A percentile compares a stretch with the other conserved stretches of the same genome.
Evolutionary conservation across 2,888 invertebrate species (phyloP).

Genomic region (Drosophila algonquin): DNA sequence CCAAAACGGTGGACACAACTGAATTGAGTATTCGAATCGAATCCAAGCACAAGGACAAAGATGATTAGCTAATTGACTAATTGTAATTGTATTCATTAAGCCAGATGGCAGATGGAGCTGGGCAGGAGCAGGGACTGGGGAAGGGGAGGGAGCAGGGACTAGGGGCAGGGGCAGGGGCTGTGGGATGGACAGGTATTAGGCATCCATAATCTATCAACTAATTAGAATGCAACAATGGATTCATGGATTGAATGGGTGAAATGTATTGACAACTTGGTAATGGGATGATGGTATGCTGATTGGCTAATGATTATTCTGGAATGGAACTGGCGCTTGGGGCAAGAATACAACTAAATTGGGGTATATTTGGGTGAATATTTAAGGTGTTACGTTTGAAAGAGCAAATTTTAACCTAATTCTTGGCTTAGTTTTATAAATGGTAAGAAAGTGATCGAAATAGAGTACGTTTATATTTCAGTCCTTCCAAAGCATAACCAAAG

Average conservation of each 20-base stretch:
- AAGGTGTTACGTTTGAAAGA: background rate
- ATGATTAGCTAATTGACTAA: conserved; percentile 42
- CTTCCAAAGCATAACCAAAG: too few species aligned
- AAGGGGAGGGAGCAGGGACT: too few species aligned
- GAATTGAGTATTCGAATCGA: conserved; percentile 15
- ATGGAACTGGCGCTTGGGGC: background rate
- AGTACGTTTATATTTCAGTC: too few species aligned
- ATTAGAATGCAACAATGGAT: conserved; percentile 4
- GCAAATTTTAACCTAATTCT: too few species aligned
- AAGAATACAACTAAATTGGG: background rate
- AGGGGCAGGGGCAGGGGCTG: too few species aligned
- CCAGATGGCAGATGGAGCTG: background rate
- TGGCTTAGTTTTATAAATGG: too few species aligned
- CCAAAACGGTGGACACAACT: conserved; percentile 24
- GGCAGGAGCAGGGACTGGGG: background rate
- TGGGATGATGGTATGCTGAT: background rate
- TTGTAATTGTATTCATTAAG: conserved; percentile 38
- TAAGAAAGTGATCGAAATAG: too few species aligned
- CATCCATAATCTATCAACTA: conserved; percentile 44
- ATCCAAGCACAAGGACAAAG: conserved; percentile 20
- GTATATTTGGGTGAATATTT: background rate
- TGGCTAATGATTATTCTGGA: background rate
- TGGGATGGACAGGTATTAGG: conserved; percentile 12
- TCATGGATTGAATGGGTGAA: background rate
- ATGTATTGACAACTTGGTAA: background rate